Evolutionary conservation across 1,140 invertebrate genomes (phyloP), one percentile per base, ranked within the genome.

Genomic region (Lepidurus couesii): DNA sequence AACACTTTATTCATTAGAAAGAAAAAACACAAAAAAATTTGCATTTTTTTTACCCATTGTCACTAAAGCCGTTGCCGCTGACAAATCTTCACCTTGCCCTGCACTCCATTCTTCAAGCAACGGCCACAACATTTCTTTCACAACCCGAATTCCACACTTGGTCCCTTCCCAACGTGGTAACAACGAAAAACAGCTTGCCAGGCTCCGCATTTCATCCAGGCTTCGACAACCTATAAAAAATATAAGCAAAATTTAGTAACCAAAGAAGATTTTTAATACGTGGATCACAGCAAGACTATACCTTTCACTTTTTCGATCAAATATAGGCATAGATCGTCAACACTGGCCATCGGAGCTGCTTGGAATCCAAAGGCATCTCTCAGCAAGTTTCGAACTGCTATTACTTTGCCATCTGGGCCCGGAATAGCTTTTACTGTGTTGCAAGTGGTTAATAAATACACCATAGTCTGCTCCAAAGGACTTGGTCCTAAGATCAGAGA

Each of bases 141-240:
- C 53, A 42, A 73, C 44, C 6, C 73, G 26, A n/a, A 74, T 43
- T 5, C 74, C 21, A 21, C 47, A 73, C 11, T 65, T 16, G 26
- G 24, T 44, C 34, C 74, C 78, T 74, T 79, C 73, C 73, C 77
- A 78, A 65, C 73, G 77, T n/a, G 65, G 34, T 24, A 78, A n/a
- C 26, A 78, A 74, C 16, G 47, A 53, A 34, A 78, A 44, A 74
- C 47, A 44, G 24, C 47, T 43, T 9, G 42, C 34, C 42, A 75
- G 24, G 21, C 73, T 79, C 34, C 42, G 43, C 74, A 74, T 74
- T 75, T 79, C 74, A 74, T 79, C 78, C 16, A 10, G n/a, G 3
- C 16, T 47, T 73, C 47, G 65, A 44, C 43, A 45, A 34, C 47
- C 78, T 79, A 42, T 16, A 47, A n/a, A 21, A 2, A 77, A 24